Percentiles rank a stretch among this genome's conserved stretches.
These are phyloP conservation scores for Neolamprologus multifasciatus DNA, from an alignment of 2,797 vertebrate genomes.

Conservation along the genomic window DNA sequence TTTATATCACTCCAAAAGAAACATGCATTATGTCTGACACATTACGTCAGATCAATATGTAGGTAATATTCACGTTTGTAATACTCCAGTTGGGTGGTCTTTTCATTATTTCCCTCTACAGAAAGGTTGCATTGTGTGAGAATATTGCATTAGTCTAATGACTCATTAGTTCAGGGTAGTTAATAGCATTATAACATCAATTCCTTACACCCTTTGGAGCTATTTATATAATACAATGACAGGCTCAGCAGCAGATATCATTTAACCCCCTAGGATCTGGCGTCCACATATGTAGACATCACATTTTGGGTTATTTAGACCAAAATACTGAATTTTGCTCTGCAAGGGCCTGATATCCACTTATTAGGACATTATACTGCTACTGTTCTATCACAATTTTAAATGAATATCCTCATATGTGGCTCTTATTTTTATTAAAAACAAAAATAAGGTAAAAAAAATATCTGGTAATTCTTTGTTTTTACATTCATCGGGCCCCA, in stretches of 20 bases:
- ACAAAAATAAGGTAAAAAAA: background rate
- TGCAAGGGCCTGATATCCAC: background rate
- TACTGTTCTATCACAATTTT: background rate
- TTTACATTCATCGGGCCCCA: background rate
- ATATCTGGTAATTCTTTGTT: background rate
- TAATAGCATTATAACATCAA: background rate
- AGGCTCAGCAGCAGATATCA: background rate
- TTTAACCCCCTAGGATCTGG: background rate
- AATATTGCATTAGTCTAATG: background rate
- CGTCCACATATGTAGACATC: background rate
- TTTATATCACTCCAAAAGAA: conserved; percentile 55
- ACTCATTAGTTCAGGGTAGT: conserved; percentile 29
- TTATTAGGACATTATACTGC: background rate
- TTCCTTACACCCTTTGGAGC: background rate
- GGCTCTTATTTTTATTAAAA: background rate
- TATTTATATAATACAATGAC: conserved; percentile 20
- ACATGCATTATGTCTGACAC: conserved; percentile 48
- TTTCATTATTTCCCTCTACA: background rate
- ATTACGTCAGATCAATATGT: conserved; percentile 50
- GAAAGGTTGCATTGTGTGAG: conserved; percentile 28
- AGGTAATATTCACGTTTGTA: conserved; percentile 40
- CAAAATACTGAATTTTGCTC: background rate
- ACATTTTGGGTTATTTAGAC: background rate
- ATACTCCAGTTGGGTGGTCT: conserved; percentile 22
- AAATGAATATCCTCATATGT: background rate